Conservation (phyloP, 2,797 vertebrate genomes). For the Neosalanx taihuensis region DNA sequence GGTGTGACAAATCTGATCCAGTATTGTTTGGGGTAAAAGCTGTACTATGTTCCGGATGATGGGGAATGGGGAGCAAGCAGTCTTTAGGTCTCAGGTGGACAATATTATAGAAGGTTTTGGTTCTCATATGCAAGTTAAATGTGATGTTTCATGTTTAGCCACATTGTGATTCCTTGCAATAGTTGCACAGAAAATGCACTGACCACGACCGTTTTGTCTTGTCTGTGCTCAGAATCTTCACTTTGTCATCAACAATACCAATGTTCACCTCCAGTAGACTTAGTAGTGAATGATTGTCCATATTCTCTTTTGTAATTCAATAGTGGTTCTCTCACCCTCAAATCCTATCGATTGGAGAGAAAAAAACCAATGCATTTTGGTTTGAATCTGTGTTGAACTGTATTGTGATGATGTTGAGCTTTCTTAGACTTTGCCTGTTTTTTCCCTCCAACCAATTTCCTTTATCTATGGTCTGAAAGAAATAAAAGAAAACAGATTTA, state of each 20-base stretch:
- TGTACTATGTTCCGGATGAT: neutral
- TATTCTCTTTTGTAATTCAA: neutral
- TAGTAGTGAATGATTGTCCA: neutral
- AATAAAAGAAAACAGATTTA: neutral
- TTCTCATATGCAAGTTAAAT: constrained; percentile 58
- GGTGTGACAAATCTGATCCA: constrained; percentile 30
- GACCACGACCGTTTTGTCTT: neutral
- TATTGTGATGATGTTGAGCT: constrained; percentile 1
- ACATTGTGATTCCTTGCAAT: constrained; percentile 46
- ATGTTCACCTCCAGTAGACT: constrained; percentile 3
- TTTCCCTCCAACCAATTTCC: constrained; percentile 3
- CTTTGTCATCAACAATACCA: constrained; percentile 12
- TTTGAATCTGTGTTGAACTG: neutral
- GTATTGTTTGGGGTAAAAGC: neutral
- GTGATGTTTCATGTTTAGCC: constrained; percentile 39
- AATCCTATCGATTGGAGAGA: neutral
- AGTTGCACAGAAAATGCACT: constrained; percentile 58
- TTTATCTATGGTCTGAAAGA: neutral
- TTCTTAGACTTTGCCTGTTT: constrained; percentile 16
- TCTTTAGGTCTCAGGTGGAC: constrained; percentile 48
- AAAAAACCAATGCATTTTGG: constrained; percentile 9
- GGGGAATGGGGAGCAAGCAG: neutral
- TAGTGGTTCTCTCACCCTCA: constrained; percentile 11
- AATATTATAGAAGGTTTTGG: neutral
- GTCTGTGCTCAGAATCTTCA: constrained; percentile 9